Conservation (phyloP, 2,888 invertebrate genomes). For the Drosophila macrospina region DNA sequence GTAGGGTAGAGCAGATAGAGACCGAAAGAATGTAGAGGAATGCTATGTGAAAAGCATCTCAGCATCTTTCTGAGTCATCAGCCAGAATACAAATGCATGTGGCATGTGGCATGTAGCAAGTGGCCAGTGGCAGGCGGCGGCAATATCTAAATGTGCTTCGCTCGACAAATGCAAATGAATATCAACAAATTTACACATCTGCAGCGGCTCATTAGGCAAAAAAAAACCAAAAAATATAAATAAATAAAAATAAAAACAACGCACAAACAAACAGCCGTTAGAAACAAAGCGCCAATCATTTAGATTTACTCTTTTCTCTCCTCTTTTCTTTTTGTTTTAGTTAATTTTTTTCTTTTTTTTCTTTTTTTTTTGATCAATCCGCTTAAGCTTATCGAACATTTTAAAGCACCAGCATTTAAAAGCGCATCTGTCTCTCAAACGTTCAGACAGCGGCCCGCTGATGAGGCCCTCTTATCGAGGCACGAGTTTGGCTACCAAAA, state of each 20-base stretch:
- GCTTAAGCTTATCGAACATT: conserved; percentile 52
- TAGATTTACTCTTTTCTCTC: conserved; percentile 16
- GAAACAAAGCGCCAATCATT: conserved; percentile 50
- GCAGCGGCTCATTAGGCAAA: conserved; percentile 48
- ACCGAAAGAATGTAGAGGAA: no score
- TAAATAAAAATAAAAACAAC: no score
- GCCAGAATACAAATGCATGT: conserved; percentile 31
- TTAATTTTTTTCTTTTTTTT: conserved; percentile 28
- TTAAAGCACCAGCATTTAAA: conserved; percentile 63
- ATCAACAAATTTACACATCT: conserved; percentile 52
- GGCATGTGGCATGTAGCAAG: neutral
- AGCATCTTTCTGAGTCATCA: conserved; percentile 43
- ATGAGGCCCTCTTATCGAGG: conserved; percentile 28
- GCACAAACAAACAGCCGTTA: conserved; percentile 50
- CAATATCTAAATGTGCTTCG: conserved; percentile 53
- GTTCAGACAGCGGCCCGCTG: no score
- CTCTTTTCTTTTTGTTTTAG: conserved; percentile 25
- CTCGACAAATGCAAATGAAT: conserved; percentile 50
- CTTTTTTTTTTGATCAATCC: conserved; percentile 44
- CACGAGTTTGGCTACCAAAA: conserved; percentile 67
- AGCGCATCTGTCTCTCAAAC: conserved; percentile 58
- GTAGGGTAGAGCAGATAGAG: no score
- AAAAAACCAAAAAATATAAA: conserved; percentile 1
- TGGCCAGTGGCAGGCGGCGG: conserved; percentile 4
- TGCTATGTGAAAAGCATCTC: neutral